Evolutionary conservation across 2,888 invertebrate genomes (phyloP), one percentile per base, ranked within the genome.

Genomic region (Phorcus lineatus): DNA sequence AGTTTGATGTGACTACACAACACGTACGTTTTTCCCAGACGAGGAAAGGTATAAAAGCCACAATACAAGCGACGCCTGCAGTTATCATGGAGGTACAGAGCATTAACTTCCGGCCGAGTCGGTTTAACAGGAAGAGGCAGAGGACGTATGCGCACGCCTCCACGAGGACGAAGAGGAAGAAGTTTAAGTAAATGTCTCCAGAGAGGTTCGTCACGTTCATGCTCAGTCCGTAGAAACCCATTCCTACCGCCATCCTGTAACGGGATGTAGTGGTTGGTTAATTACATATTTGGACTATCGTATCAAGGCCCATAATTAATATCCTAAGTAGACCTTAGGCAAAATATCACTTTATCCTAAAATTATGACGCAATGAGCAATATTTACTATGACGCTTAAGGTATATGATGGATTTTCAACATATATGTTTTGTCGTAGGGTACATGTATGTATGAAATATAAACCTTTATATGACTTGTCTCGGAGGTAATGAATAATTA

Each of bases 161-260:
- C 0, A 96, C 96, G n/a, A 95, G 94, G 2, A 96, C 96, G 9
- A 95, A 95, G 85, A 96, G 95, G 4, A 95, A 94, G 91, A 96
- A 96, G 92, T 96, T 96, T n/a, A 96, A 87, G 87, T 95, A 95
- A 79, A 95, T 95, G 91, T 96, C 96, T 40, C 95, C 96, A 9
- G 95, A 96, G 77, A 96, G 94, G 89, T 95, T 95, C 75, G 95
- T 95, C 3, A 96, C 95, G 90, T 95, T 96, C 95, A 96, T 95
- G 0, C 96, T 96, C 9, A 96, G 93, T 0, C 96, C 96, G 89
- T 96, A 96, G 92, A 96, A 96, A 11, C 96, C 95, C 81, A 95
- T 95, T 87, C 96, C 96, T 90, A 95, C 96, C 22, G 96, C 96
- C 91, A 96, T 95, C 96, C 96, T 96, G 87, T 22, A 85, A 57